Conservation (phyloP, 2,888 invertebrate species). For the Scrobipalpa costella region DNA sequence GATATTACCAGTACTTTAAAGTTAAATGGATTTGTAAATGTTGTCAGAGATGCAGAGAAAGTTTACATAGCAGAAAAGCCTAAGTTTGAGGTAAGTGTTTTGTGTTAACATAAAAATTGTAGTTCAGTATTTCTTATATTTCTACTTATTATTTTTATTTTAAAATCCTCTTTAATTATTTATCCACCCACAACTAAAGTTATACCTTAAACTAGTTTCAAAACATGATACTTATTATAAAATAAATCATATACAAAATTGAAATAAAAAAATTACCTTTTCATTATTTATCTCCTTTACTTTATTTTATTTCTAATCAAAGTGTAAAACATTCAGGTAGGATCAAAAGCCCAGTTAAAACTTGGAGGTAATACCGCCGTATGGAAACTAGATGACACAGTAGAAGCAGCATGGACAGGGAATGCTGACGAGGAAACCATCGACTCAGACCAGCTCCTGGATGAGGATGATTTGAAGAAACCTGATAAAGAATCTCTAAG, state of each 20-base stretch:
- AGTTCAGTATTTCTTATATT: not conserved
- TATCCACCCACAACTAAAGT: no score
- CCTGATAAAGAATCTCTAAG: slow-evolving; percentile 91
- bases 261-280: no score
- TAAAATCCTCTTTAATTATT: no score
- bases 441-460: slow-evolving; percentile 93
- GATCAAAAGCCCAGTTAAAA: slow-evolving; percentile 70
- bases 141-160: no score
- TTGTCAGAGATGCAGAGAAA: slow-evolving; percentile 51
- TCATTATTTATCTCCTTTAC: no score
- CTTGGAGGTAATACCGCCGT: slow-evolving; percentile 57
- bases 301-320: no score
- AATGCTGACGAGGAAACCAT: slow-evolving; percentile 88
- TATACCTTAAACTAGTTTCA: no score
- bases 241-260: no score
- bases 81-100: slow-evolving; percentile 82
- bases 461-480: slow-evolving; percentile 93
- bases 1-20: slow-evolving; percentile 78
- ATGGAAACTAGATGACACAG: slow-evolving; percentile 90
- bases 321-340: slow-evolving; percentile 54
- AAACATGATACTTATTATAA: no score
- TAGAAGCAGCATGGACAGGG: slow-evolving; percentile 76
- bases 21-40: slow-evolving; percentile 83
- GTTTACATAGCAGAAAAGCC: slow-evolving; percentile 82
- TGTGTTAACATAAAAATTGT: not conserved